phyloP scores from a whole-genome alignment of 2,797 vertebrate species.

The Eulemur mongoz region DNA sequence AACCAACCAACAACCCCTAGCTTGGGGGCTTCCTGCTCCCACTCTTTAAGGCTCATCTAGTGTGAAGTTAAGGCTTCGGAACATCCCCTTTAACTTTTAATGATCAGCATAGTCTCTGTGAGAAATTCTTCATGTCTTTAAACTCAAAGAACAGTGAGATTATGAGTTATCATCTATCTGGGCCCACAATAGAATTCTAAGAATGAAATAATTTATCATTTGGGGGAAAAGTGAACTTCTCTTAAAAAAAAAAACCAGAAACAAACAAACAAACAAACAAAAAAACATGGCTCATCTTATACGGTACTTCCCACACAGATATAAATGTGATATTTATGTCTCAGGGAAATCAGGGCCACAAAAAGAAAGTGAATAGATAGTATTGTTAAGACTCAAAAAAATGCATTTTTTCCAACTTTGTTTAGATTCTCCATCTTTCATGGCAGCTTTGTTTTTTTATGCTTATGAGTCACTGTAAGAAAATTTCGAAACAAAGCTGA shows the following conservation, averaged over 20 bases:
- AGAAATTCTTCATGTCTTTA: neutral
- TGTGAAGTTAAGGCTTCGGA: neutral
- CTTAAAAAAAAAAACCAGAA: neutral
- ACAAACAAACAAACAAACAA: too few relatives aligned
- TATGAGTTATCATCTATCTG: neutral
- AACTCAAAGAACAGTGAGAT: neutral
- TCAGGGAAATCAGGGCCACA: constrained; percentile 31
- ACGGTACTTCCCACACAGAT: neutral
- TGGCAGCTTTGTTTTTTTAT: constrained; percentile 53
- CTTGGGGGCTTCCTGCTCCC: neutral
- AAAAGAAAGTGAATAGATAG: constrained; percentile 21
- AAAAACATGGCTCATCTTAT: neutral
- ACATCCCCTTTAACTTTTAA: neutral
- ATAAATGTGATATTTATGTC: neutral
- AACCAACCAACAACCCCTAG: neutral
- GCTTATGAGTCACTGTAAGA: constrained; percentile 55
- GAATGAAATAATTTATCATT: constrained; percentile 14
- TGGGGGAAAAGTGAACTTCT: neutral
- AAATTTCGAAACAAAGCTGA: constrained; percentile 49
- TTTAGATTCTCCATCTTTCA: constrained; percentile 50
- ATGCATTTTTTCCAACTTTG: neutral
- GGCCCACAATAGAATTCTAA: neutral
- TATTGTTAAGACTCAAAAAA: neutral
- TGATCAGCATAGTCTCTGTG: neutral
- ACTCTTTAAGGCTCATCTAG: neutral